Conservation (phyloP, 2,888 invertebrate genomes). For the Eumerus sabulonum region DNA sequence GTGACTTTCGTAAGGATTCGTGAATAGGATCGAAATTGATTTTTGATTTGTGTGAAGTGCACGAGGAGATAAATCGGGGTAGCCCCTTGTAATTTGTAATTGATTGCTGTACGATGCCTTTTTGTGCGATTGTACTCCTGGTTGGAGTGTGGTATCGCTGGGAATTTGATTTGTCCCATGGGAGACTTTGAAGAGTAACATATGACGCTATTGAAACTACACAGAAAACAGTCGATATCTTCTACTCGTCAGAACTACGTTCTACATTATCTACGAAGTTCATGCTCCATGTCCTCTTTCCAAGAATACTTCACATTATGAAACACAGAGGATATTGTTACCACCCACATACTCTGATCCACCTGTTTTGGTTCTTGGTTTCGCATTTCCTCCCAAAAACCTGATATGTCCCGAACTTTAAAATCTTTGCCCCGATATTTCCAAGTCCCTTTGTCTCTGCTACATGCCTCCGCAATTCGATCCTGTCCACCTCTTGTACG, state of each 20-base stretch:
- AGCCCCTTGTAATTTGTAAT: background rate
- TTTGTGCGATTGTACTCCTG: no score
- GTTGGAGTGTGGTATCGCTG: no score
- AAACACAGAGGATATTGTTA: no score
- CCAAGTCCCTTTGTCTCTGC: constrained; percentile 11
- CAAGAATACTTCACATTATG: no score
- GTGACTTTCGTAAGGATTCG: background rate
- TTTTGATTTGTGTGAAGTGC: background rate
- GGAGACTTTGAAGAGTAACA: no score
- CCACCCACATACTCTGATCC: no score
- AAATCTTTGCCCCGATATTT: background rate
- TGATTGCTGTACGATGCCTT: background rate
- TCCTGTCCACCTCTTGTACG: constrained; percentile 22
- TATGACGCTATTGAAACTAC: no score
- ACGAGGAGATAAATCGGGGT: background rate
- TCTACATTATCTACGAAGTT: no score
- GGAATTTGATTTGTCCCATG: no score
- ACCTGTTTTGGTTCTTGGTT: background rate
- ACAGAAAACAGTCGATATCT: no score
- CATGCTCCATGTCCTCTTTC: no score
- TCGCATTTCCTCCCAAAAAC: background rate
- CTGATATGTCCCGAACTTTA: background rate
- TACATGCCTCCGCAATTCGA: constrained; percentile 43
- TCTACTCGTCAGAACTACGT: no score
- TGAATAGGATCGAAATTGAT: background rate